Base-by-base conservation (phyloP, 2,888 invertebrate genomes). In the Lasiommata megera region DNA sequence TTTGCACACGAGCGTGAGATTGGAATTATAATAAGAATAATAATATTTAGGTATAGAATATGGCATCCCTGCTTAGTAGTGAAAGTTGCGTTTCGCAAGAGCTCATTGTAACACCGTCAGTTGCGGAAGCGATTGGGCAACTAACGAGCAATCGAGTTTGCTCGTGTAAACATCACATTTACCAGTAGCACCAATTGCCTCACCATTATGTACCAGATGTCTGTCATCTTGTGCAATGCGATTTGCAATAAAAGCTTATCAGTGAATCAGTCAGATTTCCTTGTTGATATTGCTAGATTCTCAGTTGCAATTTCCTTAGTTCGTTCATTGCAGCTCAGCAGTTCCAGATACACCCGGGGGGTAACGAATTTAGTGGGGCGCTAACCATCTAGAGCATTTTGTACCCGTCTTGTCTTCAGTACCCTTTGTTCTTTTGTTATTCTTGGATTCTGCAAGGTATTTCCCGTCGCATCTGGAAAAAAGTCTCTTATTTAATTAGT, bases 41-140 rank as follows among this genome's bases (percentile, higher is more conserved):
- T 23, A 23, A 23, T 5, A 5, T 23, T 23, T n/a, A n/a, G 23
- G 3, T 5, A 23, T 23, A 2, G 3, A 3, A 23, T 3, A 23
- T 23, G 23, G 5, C 23, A 23, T 23, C 23, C 23, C 23, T 23
- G 23, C 5, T 9, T 60, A 57, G 55, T 64, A 60, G 64, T 67
- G 63, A 56, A 59, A 60, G 55, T 55, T 34, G 48, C 11, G 54
- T 46, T 41, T 54, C 46, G 44, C 41, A 29, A 28, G 29, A 40
- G 48, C 28, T 46, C 40, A 41, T 67, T 67, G 66, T 67, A 64
- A 65, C 64, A 67, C 54, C 17, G 58, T 54, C 31, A n/a, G 50
- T 68, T 64, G 65, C 68, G 68, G 70, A 71, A 71, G 67, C 67
- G 29, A 55, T 61, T 61, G 57, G 52, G 54, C 60, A 62, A 65